phyloP scores from a whole-genome alignment of 2,888 invertebrate genomes.

The Gortyna flavago region DNA sequence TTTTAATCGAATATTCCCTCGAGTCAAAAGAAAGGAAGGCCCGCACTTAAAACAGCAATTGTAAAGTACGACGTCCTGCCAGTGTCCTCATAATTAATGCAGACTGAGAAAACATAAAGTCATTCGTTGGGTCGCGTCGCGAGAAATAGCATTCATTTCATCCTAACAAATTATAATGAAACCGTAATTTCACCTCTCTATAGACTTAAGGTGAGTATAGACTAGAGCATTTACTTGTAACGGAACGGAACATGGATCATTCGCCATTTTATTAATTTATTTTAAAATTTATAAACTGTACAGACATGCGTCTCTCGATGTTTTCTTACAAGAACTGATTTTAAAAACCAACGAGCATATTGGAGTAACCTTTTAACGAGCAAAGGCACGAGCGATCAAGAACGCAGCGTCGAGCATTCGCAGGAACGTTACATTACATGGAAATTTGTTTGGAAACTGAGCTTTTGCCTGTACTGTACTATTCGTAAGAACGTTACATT shows the following conservation, averaged over 20 bases:
- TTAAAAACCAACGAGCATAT: not conserved
- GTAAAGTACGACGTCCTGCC: slow-evolving; percentile 40
- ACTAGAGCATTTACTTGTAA: not conserved
- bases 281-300: too few relatives aligned
- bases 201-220: slow-evolving; percentile 1
- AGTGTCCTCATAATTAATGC: slow-evolving; percentile 20
- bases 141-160: slow-evolving; percentile 31
- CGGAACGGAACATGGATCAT: not conserved
- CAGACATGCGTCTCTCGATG: not conserved
- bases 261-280: not conserved
- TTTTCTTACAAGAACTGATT: not conserved
- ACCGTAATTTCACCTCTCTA: slow-evolving; percentile 26
- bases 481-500: not conserved
- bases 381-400: not conserved
- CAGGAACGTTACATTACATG: not conserved
- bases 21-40: slow-evolving; percentile 18
- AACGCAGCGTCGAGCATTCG: not conserved
- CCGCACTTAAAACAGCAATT: slow-evolving; percentile 37
- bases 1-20: slow-evolving; percentile 36
- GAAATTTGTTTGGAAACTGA: too few relatives aligned
- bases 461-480: too few relatives aligned
- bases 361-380: not conserved
- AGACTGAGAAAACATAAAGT: slow-evolving; percentile 22
- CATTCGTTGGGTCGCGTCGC: slow-evolving; percentile 24
- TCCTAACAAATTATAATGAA: slow-evolving; percentile 36